A percentile compares a stretch with the other conserved stretches of the same genome.
Evolutionary conservation across 2,888 invertebrate species (phyloP).

Genomic region (Melanotus villosus): DNA sequence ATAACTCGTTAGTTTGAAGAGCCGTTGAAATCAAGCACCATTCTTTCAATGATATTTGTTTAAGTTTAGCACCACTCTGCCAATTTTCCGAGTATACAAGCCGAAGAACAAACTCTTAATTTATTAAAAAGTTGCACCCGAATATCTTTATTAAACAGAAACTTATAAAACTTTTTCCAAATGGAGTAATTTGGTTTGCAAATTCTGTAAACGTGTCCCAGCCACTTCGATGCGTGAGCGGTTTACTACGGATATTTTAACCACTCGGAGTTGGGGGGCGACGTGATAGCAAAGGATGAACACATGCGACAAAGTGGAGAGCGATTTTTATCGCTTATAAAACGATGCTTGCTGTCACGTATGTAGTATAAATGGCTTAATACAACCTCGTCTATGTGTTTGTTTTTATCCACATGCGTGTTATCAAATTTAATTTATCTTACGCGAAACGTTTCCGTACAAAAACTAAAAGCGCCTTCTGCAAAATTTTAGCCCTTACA

Average conservation of each 20-base stretch:
- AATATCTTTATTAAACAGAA: slow-evolving; percentile 32
- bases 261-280: slow-evolving; percentile 11
- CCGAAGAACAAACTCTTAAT: slow-evolving; percentile 15
- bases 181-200: slow-evolving; percentile 36
- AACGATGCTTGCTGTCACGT: slow-evolving; percentile 44
- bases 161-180: slow-evolving; percentile 30
- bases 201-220: slow-evolving; percentile 34
- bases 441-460: slow-evolving; percentile 17
- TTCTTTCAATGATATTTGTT: slow-evolving; percentile 22
- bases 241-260: slow-evolving; percentile 29
- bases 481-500: slow-evolving; percentile 16
- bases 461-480: slow-evolving; percentile 24
- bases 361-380: slow-evolving; percentile 43
- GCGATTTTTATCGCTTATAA: slow-evolving; percentile 45
- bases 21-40: slow-evolving; percentile 24
- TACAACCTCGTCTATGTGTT: slow-evolving; percentile 33
- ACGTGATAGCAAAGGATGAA: slow-evolving; percentile 40
- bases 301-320: slow-evolving; percentile 44
- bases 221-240: slow-evolving; percentile 29
- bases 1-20: slow-evolving; percentile 25
- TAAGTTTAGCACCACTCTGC: slow-evolving; percentile 11
- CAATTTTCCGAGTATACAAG: slow-evolving; percentile 20
- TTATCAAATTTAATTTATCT: slow-evolving; percentile 42
- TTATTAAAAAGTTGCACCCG: slow-evolving; percentile 19
- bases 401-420: slow-evolving; percentile 34